phyloP scores from a whole-genome alignment of 2,888 invertebrate genomes.

The Sphaeridia pumilis region DNA sequence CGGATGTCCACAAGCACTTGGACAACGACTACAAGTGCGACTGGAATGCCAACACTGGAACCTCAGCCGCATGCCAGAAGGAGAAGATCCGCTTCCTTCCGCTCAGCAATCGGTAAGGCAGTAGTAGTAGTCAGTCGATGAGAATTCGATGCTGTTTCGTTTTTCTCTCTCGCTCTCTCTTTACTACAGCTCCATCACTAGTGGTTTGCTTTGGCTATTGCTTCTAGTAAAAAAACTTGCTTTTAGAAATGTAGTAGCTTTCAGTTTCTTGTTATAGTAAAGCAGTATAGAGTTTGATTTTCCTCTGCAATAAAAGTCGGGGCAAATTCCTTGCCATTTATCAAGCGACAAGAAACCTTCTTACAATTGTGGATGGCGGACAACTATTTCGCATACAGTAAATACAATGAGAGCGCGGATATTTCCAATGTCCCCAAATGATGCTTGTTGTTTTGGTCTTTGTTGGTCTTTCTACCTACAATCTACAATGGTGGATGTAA shows the following conservation, averaged over 20 bases:
- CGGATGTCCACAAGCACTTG: constrained; percentile 44
- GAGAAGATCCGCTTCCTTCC: constrained; percentile 41
- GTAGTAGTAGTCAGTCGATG: background rate
- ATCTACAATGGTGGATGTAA: too few species aligned
- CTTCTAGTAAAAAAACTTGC: background rate
- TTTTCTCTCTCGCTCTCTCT: background rate
- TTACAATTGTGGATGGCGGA: background rate
- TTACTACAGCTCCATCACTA: too few species aligned
- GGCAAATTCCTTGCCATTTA: background rate
- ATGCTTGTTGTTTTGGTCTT: too few species aligned
- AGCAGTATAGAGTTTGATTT: background rate
- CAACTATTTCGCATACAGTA: background rate
- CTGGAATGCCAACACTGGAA: constrained; percentile 49
- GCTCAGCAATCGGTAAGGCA: constrained; percentile 38
- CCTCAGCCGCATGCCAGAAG: constrained; percentile 43
- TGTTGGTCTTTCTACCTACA: too few species aligned
- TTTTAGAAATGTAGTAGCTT: too few species aligned
- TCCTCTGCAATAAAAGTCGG: background rate
- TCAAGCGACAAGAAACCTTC: background rate
- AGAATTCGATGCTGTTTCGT: background rate
- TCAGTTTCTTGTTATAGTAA: background rate
- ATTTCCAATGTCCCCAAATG: background rate
- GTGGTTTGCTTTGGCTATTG: background rate
- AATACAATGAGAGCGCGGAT: background rate
- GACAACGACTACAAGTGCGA: constrained; percentile 45